Base-by-base conservation (phyloP, 2,797 vertebrate species). In the Choloepus didactylus region DNA sequence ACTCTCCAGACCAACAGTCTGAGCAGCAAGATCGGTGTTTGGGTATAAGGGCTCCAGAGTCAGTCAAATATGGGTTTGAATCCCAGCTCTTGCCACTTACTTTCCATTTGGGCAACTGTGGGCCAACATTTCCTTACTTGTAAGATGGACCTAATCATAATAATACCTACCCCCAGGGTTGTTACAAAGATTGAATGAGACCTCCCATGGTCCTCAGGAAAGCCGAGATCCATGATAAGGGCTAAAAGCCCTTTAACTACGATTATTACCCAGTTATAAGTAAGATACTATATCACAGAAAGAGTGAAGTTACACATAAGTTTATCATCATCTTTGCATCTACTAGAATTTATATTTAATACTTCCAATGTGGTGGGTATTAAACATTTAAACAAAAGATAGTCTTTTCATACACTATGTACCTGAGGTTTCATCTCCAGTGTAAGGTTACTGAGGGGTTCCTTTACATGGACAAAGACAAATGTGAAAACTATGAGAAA, bases 401-500 rank as follows among this genome's bases (percentile, higher is more conserved):
- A 64, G 1, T 87, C n/a, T 82, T 93, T 91, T 76, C 77, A 89
- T 54, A 91, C 83, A 77, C 67, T 76, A 29, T 21, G 41, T 92
- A 62, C 15, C 72, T 60, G 31, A 81, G 80, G n/a, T 85, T 96
- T 87, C 27, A 76, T 72, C 95, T 80, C 69, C 31, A 92, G 31
- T n/a, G 21, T 72, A 66, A 69, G 49, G 19, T 51, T 93, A 84
- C 29, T 49, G 38, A 85, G 29, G 18, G n/a, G 35, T 75, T 69
- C 41, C 51, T 94, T 95, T 70, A 87, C 51, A 51, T 38, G 44
- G 35, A 87, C 76, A 92, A 80, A 92, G n/a, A 64, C n/a, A 87
- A 18, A 86, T 6, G 23, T 35, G 64, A 97, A 96, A 96, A 91
- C 51, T 41, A 41, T 54, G 82, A 96, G 90, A 95, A 94, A 89